Evolutionary conservation across 2,888 invertebrate genomes (phyloP).

Genomic region (Campopleginae sp.): DNA sequence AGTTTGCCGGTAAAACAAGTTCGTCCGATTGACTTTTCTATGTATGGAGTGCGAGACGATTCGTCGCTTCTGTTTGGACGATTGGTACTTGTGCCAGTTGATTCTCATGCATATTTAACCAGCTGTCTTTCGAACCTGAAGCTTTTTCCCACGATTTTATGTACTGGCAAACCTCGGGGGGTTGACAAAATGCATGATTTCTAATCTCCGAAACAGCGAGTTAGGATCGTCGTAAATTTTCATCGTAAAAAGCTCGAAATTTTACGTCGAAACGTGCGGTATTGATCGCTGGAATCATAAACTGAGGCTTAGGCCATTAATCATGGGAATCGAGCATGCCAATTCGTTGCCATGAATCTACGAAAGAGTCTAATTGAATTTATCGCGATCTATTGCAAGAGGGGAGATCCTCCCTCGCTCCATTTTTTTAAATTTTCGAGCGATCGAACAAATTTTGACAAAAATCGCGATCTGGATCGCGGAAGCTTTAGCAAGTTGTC

Average conservation of each 20-base stretch:
- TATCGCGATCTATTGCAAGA: constrained; percentile 13
- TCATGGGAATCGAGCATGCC: neutral
- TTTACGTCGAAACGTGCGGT: neutral
- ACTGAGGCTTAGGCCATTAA: neutral
- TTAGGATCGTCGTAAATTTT: neutral
- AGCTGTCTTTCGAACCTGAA: neutral
- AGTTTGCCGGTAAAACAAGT: neutral
- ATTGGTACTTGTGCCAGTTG: constrained; percentile 21
- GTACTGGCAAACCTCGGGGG: neutral
- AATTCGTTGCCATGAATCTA: neutral
- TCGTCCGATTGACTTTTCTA: neutral
- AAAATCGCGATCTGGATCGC: neutral
- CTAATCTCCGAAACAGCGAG: neutral
- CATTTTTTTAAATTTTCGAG: neutral
- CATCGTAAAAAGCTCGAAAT: neutral
- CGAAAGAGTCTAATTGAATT: neutral
- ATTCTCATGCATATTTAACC: constrained; percentile 35
- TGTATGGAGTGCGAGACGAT: neutral
- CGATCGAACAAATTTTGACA: neutral
- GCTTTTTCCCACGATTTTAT: constrained; percentile 37
- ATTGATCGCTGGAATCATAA: neutral
- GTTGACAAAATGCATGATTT: neutral
- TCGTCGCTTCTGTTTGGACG: constrained; percentile 3
- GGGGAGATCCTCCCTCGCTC: neutral
- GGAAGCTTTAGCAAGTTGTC: neutral